Conservation (phyloP, 2,888 invertebrate species). For the Spodoptera exigua region DNA sequence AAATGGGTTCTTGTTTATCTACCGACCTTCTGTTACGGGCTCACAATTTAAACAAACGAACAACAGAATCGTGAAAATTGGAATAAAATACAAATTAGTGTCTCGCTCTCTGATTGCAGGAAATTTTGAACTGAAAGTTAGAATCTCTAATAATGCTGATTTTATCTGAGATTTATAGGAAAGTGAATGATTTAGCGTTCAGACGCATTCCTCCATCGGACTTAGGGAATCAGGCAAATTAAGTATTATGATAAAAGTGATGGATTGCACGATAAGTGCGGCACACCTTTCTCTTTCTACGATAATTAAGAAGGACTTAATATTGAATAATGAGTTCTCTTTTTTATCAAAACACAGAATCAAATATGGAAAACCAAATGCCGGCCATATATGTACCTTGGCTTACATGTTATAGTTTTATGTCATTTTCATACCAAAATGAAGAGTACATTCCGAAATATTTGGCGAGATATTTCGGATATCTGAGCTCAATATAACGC, state of each 20-base stretch:
- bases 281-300: no score
- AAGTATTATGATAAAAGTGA: constrained; percentile 47
- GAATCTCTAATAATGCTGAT: constrained; percentile 36
- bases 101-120: constrained; percentile 19
- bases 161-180: constrained; percentile 30
- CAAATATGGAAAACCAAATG: no score
- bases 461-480: constrained; percentile 37
- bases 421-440: neutral
- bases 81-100: constrained; percentile 31
- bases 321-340: no score
- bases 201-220: constrained; percentile 2
- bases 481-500: constrained; percentile 36
- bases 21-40: constrained; percentile 17
- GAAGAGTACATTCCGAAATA: constrained; percentile 51
- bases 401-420: no score
- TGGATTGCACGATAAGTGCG: no score
- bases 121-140: constrained; percentile 31
- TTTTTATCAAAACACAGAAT: no score
- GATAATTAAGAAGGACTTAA: no score
- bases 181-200: constrained; percentile 35
- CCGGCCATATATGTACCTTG: no score
- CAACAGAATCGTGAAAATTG: constrained; percentile 29
- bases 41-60: constrained; percentile 32
- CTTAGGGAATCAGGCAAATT: constrained; percentile 18
- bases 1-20: constrained; percentile 25